Percentiles rank a stretch among this genome's conserved stretches.
Conservation (phyloP, 2,797 vertebrate species). For the Tolypeutes matacus region DNA sequence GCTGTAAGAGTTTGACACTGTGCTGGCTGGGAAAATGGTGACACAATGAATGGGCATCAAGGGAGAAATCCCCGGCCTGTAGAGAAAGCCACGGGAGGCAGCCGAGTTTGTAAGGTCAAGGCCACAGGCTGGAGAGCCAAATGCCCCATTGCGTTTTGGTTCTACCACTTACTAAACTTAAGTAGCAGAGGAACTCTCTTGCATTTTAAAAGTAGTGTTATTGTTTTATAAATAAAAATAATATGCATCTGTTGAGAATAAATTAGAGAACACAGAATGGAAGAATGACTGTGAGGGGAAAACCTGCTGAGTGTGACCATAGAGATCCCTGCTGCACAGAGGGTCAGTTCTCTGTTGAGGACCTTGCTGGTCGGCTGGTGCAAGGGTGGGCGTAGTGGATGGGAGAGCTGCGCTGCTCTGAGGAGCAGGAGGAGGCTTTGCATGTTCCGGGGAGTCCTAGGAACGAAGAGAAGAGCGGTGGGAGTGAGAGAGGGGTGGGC, state of each 20-base stretch:
- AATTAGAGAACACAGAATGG: not conserved
- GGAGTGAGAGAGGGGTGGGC: fast-evolving
- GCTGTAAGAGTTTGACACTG: fast-evolving
- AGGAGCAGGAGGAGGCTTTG: fast-evolving
- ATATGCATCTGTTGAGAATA: not conserved
- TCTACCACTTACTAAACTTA: not conserved
- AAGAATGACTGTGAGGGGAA: fast-evolving
- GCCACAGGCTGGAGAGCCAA: fast-evolving
- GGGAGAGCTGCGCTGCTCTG: not conserved
- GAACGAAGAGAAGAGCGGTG: fast-evolving
- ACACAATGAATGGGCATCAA: fast-evolving
- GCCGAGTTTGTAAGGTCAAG: fast-evolving
- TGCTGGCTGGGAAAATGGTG: fast-evolving
- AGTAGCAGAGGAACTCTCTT: no score
- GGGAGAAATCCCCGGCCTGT: fast-evolving
- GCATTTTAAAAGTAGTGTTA: not conserved
- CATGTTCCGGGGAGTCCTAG: no score
- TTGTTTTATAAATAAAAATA: not conserved
- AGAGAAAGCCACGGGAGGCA: no score
- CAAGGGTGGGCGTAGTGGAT: fast-evolving
- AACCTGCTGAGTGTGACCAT: fast-evolving
- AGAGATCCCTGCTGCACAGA: not conserved
- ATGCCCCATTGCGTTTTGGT: not conserved
- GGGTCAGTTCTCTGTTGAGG: not conserved
- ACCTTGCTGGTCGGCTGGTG: fast-evolving